phyloP scores from a whole-genome alignment of 2,888 invertebrate genomes.

The Volucella inanis region DNA sequence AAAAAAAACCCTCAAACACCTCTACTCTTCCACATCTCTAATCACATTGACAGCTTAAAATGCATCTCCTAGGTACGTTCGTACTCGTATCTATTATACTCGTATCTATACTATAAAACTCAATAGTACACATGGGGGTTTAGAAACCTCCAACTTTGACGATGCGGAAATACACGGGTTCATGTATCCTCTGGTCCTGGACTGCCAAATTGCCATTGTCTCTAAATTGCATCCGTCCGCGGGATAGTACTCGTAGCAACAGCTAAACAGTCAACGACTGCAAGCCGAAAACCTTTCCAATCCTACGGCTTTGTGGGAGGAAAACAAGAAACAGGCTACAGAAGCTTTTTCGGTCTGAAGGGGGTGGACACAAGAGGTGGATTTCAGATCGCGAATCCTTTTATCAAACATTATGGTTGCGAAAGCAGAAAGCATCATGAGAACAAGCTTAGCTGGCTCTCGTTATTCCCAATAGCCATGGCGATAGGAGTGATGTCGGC shows the following conservation, averaged over 20 bases:
- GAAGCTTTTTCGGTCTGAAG: background rate
- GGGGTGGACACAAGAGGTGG: background rate
- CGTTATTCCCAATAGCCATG: conserved; percentile 33
- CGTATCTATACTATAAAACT: too few relatives aligned
- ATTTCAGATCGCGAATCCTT: conserved; percentile 48
- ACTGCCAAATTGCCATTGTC: conserved; percentile 29
- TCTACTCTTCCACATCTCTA: background rate
- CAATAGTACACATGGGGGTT: too few relatives aligned
- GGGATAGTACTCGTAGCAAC: conserved; percentile 23
- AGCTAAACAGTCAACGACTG: conserved; percentile 54
- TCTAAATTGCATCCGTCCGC: conserved; percentile 38
- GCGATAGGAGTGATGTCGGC: conserved; percentile 7
- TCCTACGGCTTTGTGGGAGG: conserved; percentile 11
- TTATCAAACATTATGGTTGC: conserved; percentile 38
- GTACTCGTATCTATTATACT: too few relatives aligned
- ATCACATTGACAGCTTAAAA: conserved; percentile 14
- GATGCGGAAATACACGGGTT: conserved; percentile 20
- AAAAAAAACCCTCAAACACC: background rate
- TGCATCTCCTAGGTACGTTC: conserved; percentile 20
- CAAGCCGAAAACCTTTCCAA: background rate
- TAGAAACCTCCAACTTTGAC: conserved; percentile 22
- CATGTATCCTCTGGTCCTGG: conserved; percentile 22
- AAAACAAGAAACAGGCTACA: conserved; percentile 10
- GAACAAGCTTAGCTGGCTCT: conserved; percentile 29
- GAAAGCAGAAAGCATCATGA: conserved; percentile 23